A percentile compares a stretch with the other conserved stretches of the same genome.
These are phyloP conservation scores for Ctenopoma multispine DNA, from an alignment of 2,797 vertebrate genomes.

Conservation along the genomic window DNA sequence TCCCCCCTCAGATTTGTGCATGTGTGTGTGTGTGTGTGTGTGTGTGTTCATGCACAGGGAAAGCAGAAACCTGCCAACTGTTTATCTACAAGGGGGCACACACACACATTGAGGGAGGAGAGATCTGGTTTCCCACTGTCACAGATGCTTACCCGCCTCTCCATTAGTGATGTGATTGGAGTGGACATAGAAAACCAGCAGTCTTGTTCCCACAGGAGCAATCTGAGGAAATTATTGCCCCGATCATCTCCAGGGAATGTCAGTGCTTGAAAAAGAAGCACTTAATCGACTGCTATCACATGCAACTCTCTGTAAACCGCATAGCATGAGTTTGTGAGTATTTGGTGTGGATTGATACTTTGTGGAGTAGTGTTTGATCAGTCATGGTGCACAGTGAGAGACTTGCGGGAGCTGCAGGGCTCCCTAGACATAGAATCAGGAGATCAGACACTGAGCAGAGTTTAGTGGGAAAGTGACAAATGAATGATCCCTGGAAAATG, in stretches of 20 bases:
- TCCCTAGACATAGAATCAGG: constrained; percentile 38
- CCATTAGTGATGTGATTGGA: constrained; percentile 83
- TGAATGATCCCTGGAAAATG: constrained; percentile 45
- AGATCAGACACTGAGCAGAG: constrained; percentile 35
- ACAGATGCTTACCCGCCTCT: constrained; percentile 82
- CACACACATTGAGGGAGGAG: constrained; percentile 48
- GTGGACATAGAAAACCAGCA: constrained; percentile 81
- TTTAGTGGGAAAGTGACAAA: constrained; percentile 42
- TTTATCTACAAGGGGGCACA: constrained; percentile 70
- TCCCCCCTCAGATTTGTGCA: constrained; percentile 38
- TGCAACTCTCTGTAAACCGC: constrained; percentile 50
- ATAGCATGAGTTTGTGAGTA: constrained; percentile 42
- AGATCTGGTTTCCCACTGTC: constrained; percentile 82
- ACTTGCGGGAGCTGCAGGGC: constrained; percentile 25
- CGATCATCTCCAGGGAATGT: constrained; percentile 63
- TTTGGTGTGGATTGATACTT: constrained; percentile 65
- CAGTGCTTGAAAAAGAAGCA: constrained; percentile 65
- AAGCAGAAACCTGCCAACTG: constrained; percentile 79
- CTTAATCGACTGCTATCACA: constrained; percentile 76
- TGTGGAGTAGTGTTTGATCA: constrained; percentile 60
- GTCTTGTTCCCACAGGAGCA: constrained; percentile 75
- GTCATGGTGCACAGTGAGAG: constrained; percentile 40
- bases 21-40: constrained; percentile 45
- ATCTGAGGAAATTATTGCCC: constrained; percentile 79
- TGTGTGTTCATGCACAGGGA: constrained; percentile 44